A percentile compares a stretch with the other conserved stretches of the same genome.
Evolutionary conservation across 2,888 invertebrate species (phyloP).

Genomic region (Agriopis marginaria): DNA sequence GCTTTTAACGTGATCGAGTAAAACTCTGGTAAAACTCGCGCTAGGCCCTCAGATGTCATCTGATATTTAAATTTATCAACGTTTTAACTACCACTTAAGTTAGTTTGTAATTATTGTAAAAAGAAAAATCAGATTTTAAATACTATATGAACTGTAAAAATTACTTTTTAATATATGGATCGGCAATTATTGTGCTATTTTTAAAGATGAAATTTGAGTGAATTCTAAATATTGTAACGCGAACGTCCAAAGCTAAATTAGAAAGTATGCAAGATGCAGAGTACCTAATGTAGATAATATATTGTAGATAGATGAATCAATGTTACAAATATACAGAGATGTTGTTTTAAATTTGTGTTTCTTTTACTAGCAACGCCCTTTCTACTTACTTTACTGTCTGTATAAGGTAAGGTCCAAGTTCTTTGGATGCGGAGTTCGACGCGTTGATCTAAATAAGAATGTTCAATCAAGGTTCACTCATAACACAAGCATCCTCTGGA

Average conservation of each 20-base stretch:
- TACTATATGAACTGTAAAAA: background rate
- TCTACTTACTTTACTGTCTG: no score
- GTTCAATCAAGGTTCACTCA: no score
- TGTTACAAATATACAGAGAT: slow-evolving; percentile 44
- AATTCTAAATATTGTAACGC: slow-evolving; percentile 37
- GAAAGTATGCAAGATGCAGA: slow-evolving; percentile 27
- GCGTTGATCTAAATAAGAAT: no score
- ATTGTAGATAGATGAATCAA: slow-evolving; percentile 49
- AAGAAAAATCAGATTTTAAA: background rate
- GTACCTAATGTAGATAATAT: slow-evolving; percentile 18
- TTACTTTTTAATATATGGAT: background rate
- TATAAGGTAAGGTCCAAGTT: no score
- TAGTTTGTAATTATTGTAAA: background rate
- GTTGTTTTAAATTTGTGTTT: slow-evolving; percentile 32
- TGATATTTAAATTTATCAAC: no score
- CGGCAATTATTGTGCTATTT: background rate
- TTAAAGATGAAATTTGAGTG: background rate
- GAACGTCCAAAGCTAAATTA: slow-evolving; percentile 52
- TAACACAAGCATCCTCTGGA: no score
- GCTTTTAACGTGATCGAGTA: no score
- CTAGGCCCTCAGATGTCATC: no score
- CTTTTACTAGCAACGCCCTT: background rate
- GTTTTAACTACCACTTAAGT: no score
- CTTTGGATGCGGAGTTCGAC: no score
- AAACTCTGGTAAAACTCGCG: no score